Conservation (phyloP, 1,140 invertebrate species). For the Drosophila lowei region DNA sequence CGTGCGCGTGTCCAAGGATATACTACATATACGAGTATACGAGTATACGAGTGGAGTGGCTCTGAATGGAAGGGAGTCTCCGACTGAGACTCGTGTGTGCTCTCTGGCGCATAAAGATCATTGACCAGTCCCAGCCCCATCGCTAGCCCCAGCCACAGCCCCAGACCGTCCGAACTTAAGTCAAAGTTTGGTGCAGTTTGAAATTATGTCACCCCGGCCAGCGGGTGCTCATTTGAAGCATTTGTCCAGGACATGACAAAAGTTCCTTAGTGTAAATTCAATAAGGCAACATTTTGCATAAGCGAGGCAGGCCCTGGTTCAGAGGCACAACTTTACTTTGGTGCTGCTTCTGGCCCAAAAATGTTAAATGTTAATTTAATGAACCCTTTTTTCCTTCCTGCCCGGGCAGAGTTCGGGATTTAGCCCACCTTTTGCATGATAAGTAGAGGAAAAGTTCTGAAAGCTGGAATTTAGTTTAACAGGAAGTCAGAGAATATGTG, state of each 20-base stretch:
- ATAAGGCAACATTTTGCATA: constrained; percentile 67
- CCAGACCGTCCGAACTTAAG: constrained; percentile 10
- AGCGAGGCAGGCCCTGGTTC: constrained; percentile 34
- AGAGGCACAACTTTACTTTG: constrained; percentile 26
- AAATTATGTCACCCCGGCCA: constrained; percentile 13
- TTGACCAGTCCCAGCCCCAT: constrained; percentile 36
- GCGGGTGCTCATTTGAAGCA: constrained; percentile 47
- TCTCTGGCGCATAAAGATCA: constrained; percentile 37
- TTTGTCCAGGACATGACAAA: constrained; percentile 54
- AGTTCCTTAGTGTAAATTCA: constrained; percentile 64
- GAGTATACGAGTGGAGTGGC: constrained; percentile 12
- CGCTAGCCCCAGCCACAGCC: too few species aligned
- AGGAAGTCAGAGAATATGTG: too few species aligned
- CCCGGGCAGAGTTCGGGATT: constrained; percentile 7
- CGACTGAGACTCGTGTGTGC: constrained; percentile 30
- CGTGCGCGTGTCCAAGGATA: constrained; percentile 44
- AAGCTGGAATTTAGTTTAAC: background rate
- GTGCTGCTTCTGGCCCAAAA: constrained; percentile 1
- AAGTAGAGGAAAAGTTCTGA: too few species aligned
- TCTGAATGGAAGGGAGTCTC: constrained; percentile 3
- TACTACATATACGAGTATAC: constrained; percentile 7
- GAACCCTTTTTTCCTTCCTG: constrained; percentile 37
- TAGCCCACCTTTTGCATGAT: background rate
- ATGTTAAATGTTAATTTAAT: constrained; percentile 66
- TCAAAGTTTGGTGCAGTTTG: constrained; percentile 48